Percentiles rank a stretch among this genome's conserved stretches.
These are phyloP conservation scores for Amphipyra tragopoginis DNA, from an alignment of 2,888 invertebrate genomes.

Conservation along the genomic window DNA sequence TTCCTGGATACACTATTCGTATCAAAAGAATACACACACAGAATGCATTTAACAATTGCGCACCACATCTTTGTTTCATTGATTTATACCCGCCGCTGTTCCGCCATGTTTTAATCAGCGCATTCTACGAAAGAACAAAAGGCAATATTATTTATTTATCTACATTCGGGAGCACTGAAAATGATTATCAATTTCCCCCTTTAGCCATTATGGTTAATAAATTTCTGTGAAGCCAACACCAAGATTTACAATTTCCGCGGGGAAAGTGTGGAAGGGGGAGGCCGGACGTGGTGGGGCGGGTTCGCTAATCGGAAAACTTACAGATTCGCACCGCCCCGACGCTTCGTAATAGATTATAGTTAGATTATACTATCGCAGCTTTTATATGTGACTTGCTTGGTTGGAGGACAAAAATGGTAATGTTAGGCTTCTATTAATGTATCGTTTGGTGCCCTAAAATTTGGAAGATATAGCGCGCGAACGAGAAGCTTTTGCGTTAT, in stretches of 20 bases:
- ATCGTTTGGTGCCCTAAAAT: conserved; percentile 8
- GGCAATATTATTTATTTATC: conserved; percentile 45
- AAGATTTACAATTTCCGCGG: conserved; percentile 76
- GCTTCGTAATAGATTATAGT: conserved; percentile 60
- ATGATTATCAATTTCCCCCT: conserved; percentile 72
- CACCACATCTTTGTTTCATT: conserved; percentile 12
- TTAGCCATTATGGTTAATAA: conserved; percentile 71
- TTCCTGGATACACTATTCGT: no score
- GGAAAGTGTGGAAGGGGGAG: conserved; percentile 30
- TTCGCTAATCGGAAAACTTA: conserved; percentile 69
- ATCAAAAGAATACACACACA: no score
- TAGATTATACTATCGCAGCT: conserved; percentile 48
- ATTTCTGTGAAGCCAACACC: conserved; percentile 64
- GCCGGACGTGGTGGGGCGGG: conserved; percentile 38
- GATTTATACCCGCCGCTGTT: conserved; percentile 30
- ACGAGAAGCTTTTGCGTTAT: no score
- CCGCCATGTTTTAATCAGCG: conserved; percentile 19
- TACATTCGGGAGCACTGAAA: conserved; percentile 40
- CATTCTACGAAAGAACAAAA: conserved; percentile 23
- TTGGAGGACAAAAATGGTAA: conserved; percentile 38
- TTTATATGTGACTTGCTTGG: conserved; percentile 43
- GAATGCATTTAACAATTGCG: not conserved
- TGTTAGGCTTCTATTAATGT: conserved; percentile 34
- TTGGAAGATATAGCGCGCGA: no score
- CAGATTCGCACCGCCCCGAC: conserved; percentile 56